phyloP scores from a whole-genome alignment of 2,888 invertebrate genomes.

The Troides helena region DNA sequence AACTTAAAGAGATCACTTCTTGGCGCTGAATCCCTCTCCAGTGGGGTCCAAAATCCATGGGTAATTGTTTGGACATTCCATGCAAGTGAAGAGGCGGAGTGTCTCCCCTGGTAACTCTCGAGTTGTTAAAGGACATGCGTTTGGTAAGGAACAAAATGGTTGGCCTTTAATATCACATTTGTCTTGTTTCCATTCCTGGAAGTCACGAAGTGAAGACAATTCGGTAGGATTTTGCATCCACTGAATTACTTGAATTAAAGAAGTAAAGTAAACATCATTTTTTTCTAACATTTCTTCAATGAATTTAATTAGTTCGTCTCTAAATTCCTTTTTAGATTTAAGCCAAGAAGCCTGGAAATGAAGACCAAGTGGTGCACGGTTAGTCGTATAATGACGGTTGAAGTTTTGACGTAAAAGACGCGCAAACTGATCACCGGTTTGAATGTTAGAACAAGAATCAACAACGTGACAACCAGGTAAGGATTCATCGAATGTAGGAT shows the following conservation, averaged over 20 bases:
- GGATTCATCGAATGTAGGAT: conserved; percentile 95
- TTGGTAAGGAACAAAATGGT: conserved; percentile 94
- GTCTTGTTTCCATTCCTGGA: conserved; percentile 95
- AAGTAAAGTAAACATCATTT: conserved; percentile 96
- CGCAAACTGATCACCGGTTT: conserved; percentile 93
- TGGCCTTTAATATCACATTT: conserved; percentile 97
- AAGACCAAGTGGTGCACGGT: conserved; percentile 94
- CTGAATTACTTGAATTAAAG: conserved; percentile 94
- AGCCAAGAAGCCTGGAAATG: conserved; percentile 98
- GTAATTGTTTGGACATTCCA: conserved; percentile 97
- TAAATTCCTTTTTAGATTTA: conserved; percentile 95
- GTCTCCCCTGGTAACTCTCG: conserved; percentile 95
- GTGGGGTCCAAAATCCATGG: conserved; percentile 97
- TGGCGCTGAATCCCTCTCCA: conserved; percentile 94
- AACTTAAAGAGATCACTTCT: conserved; percentile 83
- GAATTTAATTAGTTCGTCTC: conserved; percentile 94
- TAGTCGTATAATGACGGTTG: conserved; percentile 94
- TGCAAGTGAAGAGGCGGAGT: conserved; percentile 94
- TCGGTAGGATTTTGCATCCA: conserved; percentile 98
- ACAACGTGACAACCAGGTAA: conserved; percentile 97
- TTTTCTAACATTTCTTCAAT: conserved; percentile 94
- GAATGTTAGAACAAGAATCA: conserved; percentile 95
- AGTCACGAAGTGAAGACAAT: conserved; percentile 90
- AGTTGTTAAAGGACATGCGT: conserved; percentile 93
- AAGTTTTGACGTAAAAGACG: conserved; percentile 95